Evolutionary conservation across 2,797 vertebrate genomes (phyloP), one percentile per base, ranked within the genome.

Genomic region (Melopsittacus undulatus): DNA sequence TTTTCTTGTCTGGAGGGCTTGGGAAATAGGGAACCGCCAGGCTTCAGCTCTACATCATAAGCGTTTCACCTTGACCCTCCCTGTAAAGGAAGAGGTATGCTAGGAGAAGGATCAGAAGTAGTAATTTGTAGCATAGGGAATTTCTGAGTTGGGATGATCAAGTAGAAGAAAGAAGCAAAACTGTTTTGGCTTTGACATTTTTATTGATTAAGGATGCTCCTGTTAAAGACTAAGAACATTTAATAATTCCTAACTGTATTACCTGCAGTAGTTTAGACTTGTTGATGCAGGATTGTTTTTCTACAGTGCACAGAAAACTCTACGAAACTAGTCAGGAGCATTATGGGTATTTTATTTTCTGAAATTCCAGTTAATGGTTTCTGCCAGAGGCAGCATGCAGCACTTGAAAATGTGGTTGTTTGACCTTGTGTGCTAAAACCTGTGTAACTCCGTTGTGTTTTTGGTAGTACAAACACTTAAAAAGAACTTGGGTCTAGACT

Each of bases 1-100:
- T 97, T 98, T 98, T 96, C 88, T 90, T 95, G 91, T 95, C 95
- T 93, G 91, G 84, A 97, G 96, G 96, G 96, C 79, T 96, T 83
- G 80, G 57, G 68, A 90, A 63, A 93, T 79, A 54, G 59, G 52
- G 70, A 87, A 32, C 52, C 14, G 52, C 36, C 27, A 80, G 78
- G 90, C 76, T 95, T 86, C 68, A 84, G 78, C 97, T 97, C 73
- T 75, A 56, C 83, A 96, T 95, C 80, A 80, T 34, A 91, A 74
- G 61, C 40, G 7, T 95, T 97, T 97, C 95, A 96, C 95, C 96
- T 98, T 98, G 95, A 96, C 94, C 91, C 78, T 86, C 56, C 40
- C 49, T 69, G 69, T 36, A 38, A 84, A 87, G 75, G 34, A 94
- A 67, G 51, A 83, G 66, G 61, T 89, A n/a, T 45, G 64, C 17